Conservation (phyloP, 2,888 invertebrate genomes). For the Drosophila koepferae region DNA sequence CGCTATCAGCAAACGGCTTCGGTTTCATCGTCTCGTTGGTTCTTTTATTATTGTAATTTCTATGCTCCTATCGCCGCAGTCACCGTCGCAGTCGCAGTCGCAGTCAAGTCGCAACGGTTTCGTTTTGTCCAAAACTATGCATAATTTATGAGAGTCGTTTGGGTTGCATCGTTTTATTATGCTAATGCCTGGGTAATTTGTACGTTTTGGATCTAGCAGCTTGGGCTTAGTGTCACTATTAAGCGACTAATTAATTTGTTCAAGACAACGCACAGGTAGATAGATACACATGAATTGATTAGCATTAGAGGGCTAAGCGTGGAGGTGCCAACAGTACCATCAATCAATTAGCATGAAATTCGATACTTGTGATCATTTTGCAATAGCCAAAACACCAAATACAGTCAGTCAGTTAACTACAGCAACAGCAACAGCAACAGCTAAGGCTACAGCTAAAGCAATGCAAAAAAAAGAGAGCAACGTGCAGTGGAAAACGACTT, state of each 20-base stretch:
- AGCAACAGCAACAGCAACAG: constrained; percentile 17
- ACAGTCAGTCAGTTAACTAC: constrained; percentile 11
- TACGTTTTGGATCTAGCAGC: constrained; percentile 64
- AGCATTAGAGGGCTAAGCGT: constrained; percentile 61
- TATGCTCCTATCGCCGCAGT: constrained; percentile 10
- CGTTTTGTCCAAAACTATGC: constrained; percentile 71
- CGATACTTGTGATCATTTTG: constrained; percentile 43
- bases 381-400: constrained; percentile 36
- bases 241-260: constrained; percentile 80
- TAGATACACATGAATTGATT: constrained; percentile 65
- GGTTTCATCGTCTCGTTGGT: constrained; percentile 54
- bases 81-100: background rate
- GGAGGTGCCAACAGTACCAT: constrained; percentile 73
- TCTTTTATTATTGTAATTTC: constrained; percentile 73
- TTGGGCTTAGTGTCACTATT: constrained; percentile 78
- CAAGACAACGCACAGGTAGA: constrained; percentile 57
- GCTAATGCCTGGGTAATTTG: constrained; percentile 75
- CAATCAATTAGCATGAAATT: constrained; percentile 66
- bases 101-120: constrained; percentile 55
- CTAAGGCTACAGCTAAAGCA: constrained; percentile 26
- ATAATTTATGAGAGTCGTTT: constrained; percentile 75
- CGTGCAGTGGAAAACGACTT: constrained; percentile 29
- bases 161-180: constrained; percentile 78
- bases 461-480: constrained; percentile 39
- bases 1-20: constrained; percentile 63